Evolutionary conservation across 2,888 invertebrate species (phyloP).

Genomic region (Mythimna ferrago): DNA sequence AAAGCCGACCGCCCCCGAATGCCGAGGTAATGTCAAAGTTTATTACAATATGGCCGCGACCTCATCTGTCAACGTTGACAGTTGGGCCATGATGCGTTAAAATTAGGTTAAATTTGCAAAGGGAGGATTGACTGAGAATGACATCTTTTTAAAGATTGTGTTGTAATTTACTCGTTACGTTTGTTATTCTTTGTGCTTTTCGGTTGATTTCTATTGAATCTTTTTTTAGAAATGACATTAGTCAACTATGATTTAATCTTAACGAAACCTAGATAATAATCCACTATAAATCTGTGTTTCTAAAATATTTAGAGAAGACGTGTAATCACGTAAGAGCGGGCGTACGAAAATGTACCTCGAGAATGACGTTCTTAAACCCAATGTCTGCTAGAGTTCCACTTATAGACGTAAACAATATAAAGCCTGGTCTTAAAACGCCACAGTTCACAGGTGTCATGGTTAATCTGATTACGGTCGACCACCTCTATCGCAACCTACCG

Average conservation of each 20-base stretch:
- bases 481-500: slow-evolving; percentile 33
- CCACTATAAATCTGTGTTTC: too few relatives aligned
- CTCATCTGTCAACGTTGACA: slow-evolving; percentile 57
- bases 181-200: neutral
- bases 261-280: too few relatives aligned
- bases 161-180: neutral
- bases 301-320: too few relatives aligned
- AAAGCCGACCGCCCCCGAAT: slow-evolving; percentile 61
- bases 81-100: neutral
- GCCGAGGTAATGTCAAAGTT: slow-evolving; percentile 51
- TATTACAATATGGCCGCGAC: slow-evolving; percentile 37
- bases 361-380: too few relatives aligned
- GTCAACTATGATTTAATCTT: too few relatives aligned
- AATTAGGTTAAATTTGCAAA: slow-evolving; percentile 18
- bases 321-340: too few relatives aligned
- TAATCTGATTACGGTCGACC: slow-evolving; percentile 37
- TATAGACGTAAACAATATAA: neutral
- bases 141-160: neutral
- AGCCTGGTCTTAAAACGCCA: slow-evolving; percentile 1
- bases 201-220: too few relatives aligned
- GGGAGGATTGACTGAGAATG: neutral
- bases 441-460: slow-evolving; percentile 49
- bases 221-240: too few relatives aligned
- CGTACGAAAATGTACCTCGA: too few relatives aligned
- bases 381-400: neutral